Evolutionary conservation across 2,797 vertebrate species (phyloP).

Genomic region (Tinamus major): DNA sequence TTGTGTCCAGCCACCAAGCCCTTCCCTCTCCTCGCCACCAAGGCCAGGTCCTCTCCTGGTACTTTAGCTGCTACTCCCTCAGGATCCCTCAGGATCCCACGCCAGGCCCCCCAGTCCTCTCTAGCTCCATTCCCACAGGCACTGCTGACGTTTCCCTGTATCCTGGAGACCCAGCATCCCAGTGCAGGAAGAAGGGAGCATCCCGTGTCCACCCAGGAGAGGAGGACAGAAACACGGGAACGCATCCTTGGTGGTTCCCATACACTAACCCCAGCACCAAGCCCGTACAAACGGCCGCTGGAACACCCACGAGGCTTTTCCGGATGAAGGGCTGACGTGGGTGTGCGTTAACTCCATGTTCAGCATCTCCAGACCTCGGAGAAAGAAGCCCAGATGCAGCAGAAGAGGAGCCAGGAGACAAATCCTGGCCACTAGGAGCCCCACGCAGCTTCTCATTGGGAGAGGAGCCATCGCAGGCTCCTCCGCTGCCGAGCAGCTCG

Average conservation of each 20-base stretch:
- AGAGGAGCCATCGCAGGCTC: neutral
- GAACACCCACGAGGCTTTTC: fast-evolving
- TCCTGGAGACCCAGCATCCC: neutral
- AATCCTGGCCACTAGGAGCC: neutral
- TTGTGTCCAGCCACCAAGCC: neutral
- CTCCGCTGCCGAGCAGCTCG: neutral
- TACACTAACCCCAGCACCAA: fast-evolving
- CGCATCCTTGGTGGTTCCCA: neutral
- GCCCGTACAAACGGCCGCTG: fast-evolving
- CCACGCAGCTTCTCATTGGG: no score
- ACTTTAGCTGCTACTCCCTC: neutral
- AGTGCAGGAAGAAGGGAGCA: no score
- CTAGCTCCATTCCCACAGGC: neutral
- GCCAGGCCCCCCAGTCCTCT: fast-evolving
- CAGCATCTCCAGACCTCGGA: neutral
- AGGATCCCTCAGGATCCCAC: fast-evolving
- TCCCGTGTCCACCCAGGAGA: neutral
- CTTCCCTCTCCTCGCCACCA: neutral
- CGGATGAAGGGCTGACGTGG: fast-evolving
- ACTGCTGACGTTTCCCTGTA: fast-evolving
- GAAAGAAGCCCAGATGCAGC: neutral
- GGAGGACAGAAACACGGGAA: neutral
- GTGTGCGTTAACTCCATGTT: fast-evolving
- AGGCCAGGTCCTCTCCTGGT: neutral
- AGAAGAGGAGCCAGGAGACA: neutral